Evolutionary conservation across 2,113 vertebrate genomes (phyloP).

Genomic region (Cichladusa arquata): DNA sequence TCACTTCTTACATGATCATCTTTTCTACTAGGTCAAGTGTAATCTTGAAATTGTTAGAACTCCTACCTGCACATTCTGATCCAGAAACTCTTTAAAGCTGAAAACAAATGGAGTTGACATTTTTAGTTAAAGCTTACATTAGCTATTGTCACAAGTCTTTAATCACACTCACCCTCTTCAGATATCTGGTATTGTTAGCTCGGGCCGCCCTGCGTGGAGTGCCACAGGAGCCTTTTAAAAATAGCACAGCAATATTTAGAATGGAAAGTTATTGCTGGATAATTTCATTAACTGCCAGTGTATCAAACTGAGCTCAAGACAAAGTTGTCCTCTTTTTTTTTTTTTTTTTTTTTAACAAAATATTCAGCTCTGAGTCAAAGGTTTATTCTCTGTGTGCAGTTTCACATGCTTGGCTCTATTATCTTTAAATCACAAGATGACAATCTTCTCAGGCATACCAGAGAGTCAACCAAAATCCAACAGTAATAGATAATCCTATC

Average conservation of each 20-base stretch:
- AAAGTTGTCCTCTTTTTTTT: slow-evolving; percentile 6
- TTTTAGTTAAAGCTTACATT: slow-evolving; percentile 68
- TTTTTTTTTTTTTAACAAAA: slow-evolving; percentile 24
- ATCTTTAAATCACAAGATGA: slow-evolving; percentile 76
- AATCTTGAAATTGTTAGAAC: slow-evolving; percentile 53
- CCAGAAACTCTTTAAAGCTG: slow-evolving; percentile 45
- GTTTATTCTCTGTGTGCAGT: slow-evolving; percentile 67
- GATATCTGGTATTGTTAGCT: slow-evolving; percentile 35
- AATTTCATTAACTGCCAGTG: slow-evolving; percentile 63
- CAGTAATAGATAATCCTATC: slow-evolving; percentile 74
- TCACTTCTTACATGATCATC: slow-evolving; percentile 37
- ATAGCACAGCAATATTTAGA: slow-evolving; percentile 69
- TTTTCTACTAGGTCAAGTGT: slow-evolving; percentile 60
- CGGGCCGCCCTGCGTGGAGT: background rate
- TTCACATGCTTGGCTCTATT: slow-evolving; percentile 71
- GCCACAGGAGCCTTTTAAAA: slow-evolving; percentile 62
- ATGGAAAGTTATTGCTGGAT: slow-evolving; percentile 71
- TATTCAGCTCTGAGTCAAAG: slow-evolving; percentile 69
- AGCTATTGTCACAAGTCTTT: slow-evolving; percentile 57
- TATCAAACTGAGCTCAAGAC: slow-evolving; percentile 70
- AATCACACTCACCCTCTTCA: slow-evolving; percentile 46
- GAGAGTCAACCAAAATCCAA: slow-evolving; percentile 72
- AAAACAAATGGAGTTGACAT: slow-evolving; percentile 66
- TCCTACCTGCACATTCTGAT: slow-evolving; percentile 46
- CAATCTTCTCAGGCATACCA: slow-evolving; percentile 69